phyloP scores from a whole-genome alignment of 2,888 invertebrate species.

The Dioctria rufipes region DNA sequence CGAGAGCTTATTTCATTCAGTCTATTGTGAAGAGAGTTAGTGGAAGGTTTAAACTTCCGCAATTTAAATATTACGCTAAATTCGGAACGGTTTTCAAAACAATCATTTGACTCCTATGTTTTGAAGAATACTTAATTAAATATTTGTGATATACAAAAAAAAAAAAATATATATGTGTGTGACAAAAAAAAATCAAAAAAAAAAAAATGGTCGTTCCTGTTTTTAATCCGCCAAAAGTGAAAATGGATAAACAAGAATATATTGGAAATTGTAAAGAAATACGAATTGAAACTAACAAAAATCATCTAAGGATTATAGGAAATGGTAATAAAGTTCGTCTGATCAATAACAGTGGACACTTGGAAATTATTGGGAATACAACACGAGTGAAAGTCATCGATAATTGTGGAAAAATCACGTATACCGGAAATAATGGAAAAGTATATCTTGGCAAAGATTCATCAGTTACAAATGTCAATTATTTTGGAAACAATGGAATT shows the following conservation, averaged over 20 bases:
- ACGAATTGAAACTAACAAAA: conserved; percentile 66
- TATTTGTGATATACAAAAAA: neutral
- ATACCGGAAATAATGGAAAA: conserved; percentile 69
- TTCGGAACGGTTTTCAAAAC: too few relatives aligned
- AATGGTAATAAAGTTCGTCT: conserved; percentile 70
- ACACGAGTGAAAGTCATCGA: conserved; percentile 67
- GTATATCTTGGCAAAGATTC: conserved; percentile 68
- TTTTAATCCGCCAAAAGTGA: conserved; percentile 36
- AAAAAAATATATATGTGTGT: neutral
- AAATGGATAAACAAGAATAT: conserved; percentile 62
- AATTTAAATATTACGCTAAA: too few relatives aligned
- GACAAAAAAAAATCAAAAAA: neutral
- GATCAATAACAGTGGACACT: conserved; percentile 64
- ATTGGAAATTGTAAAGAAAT: conserved; percentile 69
- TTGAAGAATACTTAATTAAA: neutral
- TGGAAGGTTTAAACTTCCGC: neutral
- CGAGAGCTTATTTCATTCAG: too few relatives aligned
- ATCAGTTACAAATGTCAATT: conserved; percentile 66
- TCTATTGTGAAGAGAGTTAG: too few relatives aligned
- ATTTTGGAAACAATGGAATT: conserved; percentile 69
- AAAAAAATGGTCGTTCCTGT: conserved; percentile 57
- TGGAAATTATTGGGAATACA: conserved; percentile 68
- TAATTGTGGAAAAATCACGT: conserved; percentile 66
- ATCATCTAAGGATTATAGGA: conserved; percentile 68
- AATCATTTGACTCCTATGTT: neutral